These are phyloP conservation scores for Baccha elongata DNA, from an alignment of 2,888 invertebrate species.

Conservation along the genomic window DNA sequence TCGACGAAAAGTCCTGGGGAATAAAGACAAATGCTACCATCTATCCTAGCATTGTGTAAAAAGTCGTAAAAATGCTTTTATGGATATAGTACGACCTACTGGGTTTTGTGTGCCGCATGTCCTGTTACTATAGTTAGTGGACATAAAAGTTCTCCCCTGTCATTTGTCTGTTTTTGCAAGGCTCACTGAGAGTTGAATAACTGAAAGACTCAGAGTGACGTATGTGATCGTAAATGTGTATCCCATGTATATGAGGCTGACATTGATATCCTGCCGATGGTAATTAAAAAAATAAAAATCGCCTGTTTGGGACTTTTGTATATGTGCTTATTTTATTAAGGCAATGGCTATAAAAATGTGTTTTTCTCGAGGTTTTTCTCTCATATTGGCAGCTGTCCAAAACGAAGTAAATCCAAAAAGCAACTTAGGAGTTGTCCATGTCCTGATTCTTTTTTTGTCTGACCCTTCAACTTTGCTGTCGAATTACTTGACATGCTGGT, in stretches of 20 bases:
- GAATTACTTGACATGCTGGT: conserved; percentile 2
- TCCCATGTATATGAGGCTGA: conserved; percentile 27
- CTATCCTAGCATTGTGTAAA: conserved; percentile 21
- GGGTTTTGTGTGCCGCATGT: conserved; percentile 3
- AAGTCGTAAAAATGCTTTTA: conserved; percentile 47
- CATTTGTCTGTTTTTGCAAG: conserved; percentile 41
- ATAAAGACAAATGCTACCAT: conserved; percentile 18
- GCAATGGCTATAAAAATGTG: conserved; percentile 52
- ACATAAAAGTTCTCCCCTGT: conserved; percentile 48
- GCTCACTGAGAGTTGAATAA: conserved; percentile 29
- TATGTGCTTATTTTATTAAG: conserved; percentile 40
- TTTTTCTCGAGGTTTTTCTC: conserved; percentile 43
- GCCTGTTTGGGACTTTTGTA: conserved; percentile 24
- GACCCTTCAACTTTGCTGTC: conserved; percentile 2
- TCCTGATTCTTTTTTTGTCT: conserved; percentile 22
- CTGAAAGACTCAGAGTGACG: conserved; percentile 46
- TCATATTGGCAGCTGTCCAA: conserved; percentile 65
- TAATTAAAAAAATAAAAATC: conserved; percentile 60
- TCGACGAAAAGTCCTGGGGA: conserved; percentile 17
- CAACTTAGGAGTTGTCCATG: neutral
- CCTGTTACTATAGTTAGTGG: conserved; percentile 53
- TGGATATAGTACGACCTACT: neutral
- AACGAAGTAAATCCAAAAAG: neutral
- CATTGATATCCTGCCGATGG: conserved; percentile 55
- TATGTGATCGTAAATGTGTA: conserved; percentile 62